phyloP scores from a whole-genome alignment of 2,888 invertebrate species.

The Hyalella azteca region DNA sequence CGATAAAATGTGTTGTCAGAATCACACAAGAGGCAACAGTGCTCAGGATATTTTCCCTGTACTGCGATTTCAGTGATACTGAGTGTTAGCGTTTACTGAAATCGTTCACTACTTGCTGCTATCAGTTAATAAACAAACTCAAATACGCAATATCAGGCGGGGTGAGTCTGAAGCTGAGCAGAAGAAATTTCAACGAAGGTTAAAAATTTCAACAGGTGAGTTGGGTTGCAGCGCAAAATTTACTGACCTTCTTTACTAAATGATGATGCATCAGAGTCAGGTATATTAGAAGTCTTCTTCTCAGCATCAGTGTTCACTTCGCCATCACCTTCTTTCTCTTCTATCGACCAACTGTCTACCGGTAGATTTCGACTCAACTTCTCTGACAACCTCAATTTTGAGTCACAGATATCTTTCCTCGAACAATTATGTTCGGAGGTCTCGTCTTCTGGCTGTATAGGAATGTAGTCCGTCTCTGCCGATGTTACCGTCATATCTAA shows the following conservation, averaged over 20 bases:
- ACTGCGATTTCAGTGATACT: too few species aligned
- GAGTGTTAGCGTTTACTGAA: too few species aligned
- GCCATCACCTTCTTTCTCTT: conserved; percentile 11
- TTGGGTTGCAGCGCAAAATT: neutral
- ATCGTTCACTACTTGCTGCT: too few species aligned
- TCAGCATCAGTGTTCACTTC: conserved; percentile 27
- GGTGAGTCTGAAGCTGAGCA: conserved; percentile 30
- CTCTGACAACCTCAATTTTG: neutral
- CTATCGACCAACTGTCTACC: too few species aligned
- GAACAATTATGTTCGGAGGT: neutral
- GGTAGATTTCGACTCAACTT: neutral
- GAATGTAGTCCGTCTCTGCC: conserved; percentile 7
- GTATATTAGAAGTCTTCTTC: neutral
- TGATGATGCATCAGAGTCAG: neutral
- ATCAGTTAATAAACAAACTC: conserved; percentile 10
- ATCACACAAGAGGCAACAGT: too few species aligned
- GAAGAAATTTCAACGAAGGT: neutral
- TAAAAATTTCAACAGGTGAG: neutral
- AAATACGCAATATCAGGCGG: conserved; percentile 4
- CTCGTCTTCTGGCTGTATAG: neutral
- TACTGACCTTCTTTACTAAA: conserved; percentile 23
- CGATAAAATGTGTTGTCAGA: too few species aligned
- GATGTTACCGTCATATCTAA: conserved; percentile 15
- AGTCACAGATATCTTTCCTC: neutral
- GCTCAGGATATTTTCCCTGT: too few species aligned